phyloP scores from a whole-genome alignment of 2,888 invertebrate species.

The Agrochola macilenta region DNA sequence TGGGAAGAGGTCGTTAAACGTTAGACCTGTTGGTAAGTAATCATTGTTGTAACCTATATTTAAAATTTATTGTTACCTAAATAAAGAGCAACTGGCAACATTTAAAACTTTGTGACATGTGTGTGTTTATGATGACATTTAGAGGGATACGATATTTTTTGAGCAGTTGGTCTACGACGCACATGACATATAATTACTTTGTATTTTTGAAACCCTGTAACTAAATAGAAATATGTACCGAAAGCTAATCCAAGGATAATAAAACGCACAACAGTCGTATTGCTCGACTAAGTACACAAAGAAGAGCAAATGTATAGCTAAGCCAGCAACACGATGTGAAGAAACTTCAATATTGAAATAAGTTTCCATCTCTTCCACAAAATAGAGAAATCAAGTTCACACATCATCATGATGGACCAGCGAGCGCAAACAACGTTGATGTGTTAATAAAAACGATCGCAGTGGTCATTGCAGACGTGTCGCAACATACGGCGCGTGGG shows the following conservation, averaged over 20 bases:
- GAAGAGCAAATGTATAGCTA: constrained; percentile 2
- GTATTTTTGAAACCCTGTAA: neutral
- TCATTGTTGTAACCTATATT: constrained; percentile 55
- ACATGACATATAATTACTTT: neutral
- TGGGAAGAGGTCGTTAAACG: constrained; percentile 63
- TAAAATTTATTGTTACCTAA: constrained; percentile 38
- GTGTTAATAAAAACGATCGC: constrained; percentile 63
- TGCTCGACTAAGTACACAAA: constrained; percentile 7
- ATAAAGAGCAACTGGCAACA: constrained; percentile 33
- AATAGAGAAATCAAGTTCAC: constrained; percentile 55
- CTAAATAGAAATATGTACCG: neutral
- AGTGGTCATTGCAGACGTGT: constrained; percentile 62
- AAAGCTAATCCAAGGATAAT: neutral
- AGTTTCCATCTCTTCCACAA: constrained; percentile 45
- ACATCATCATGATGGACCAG: constrained; percentile 45
- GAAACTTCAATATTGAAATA: constrained; percentile 36
- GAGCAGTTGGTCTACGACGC: neutral
- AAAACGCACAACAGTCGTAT: neutral
- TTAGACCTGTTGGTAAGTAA: constrained; percentile 48
- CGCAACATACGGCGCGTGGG: constrained; percentile 74
- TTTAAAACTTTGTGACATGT: constrained; percentile 18
- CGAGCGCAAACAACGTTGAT: constrained; percentile 44
- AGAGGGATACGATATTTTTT: neutral
- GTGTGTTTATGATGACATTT: constrained; percentile 8
- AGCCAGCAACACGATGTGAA: constrained; percentile 10